These are phyloP conservation scores for Carduelis carduelis DNA, from an alignment of 2,797 vertebrate genomes.

Conservation along the genomic window DNA sequence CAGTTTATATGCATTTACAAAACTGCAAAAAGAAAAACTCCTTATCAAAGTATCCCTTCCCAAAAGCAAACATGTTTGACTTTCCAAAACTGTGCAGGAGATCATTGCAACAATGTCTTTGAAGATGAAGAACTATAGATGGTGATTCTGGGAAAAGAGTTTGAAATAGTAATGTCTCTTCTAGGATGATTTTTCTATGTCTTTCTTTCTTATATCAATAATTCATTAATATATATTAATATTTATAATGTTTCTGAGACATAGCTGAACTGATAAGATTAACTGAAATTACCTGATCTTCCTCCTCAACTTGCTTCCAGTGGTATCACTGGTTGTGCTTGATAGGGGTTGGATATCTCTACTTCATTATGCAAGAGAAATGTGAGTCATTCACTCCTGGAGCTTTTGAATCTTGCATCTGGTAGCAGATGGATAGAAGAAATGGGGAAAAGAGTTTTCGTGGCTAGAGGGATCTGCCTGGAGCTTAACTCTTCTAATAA, in stretches of 20 bases:
- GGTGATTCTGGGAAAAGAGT: background rate
- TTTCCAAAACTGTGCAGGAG: background rate
- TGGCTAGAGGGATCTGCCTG: background rate
- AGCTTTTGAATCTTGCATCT: background rate
- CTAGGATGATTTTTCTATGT: background rate
- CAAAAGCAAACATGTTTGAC: background rate
- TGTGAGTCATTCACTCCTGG: background rate
- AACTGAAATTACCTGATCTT: slow-evolving; percentile 14
- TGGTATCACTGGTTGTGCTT: background rate
- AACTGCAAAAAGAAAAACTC: background rate
- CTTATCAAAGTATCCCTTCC: background rate
- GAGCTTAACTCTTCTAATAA: background rate
- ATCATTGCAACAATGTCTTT: slow-evolving; percentile 3
- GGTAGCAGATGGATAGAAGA: background rate
- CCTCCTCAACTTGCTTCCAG: background rate
- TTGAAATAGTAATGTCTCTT: background rate
- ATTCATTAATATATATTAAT: slow-evolving; percentile 32
- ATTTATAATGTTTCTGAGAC: slow-evolving; percentile 19
- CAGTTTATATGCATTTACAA: background rate
- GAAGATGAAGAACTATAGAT: background rate
- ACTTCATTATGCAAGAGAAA: background rate
- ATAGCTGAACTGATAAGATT: background rate
- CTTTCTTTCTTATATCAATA: background rate
- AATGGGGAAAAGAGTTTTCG: background rate
- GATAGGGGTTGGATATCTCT: background rate